Base-by-base conservation (phyloP, 2,888 invertebrate genomes). In the Theodoxus fluviatilis region DNA sequence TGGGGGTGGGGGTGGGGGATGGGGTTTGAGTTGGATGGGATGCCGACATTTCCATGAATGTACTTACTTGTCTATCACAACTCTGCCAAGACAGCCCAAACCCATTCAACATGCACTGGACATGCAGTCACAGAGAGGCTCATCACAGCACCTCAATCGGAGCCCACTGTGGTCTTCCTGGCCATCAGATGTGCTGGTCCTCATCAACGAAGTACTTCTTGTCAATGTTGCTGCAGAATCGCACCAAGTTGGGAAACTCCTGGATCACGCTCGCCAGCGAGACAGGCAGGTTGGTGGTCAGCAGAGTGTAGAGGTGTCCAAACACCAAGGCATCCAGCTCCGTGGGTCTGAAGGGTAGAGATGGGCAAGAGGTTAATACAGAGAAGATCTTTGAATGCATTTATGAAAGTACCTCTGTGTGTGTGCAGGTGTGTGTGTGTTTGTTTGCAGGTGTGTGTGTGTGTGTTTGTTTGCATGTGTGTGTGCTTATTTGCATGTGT, bases 261-360 rank as follows among this genome's bases (percentile, higher is more conserved):
- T 93, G 90, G 2, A 98, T 92, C 6, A 93, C 92, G 71, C 93
- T 92, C 0, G 94, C 94, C 67, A 98, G 90, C 76, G 92, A 92
- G 83, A 93, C 93, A 0, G 96, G 95, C 52, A 98, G 89, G 1
- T 93, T 91, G 4, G 95, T 96, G 7, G 97, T 97, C 72, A 98
- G 89, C 78, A 98, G 93, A 0, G 95, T 94, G 88, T 94, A 98
- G n/a, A 98, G 90, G 88, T 98, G 98, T 0, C 98, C 98, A 90
- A 97, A 99, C 0, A 96, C 94, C 43, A 98, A 88, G 1, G 98
- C 98, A 88, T 99, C 98, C 74, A 98, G 89, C 88, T 98, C 98
- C 38, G 96, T 96, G 0, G 97, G 96, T 68, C 94, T 94, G 89
- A 78, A 89, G 88, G 80, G 74, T 73, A 79, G 66, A 68, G n/a